A percentile compares a stretch with the other conserved stretches of the same genome.
Evolutionary conservation across 2,113 vertebrate genomes (phyloP).

Genomic region (Oostethus manadensis): DNA sequence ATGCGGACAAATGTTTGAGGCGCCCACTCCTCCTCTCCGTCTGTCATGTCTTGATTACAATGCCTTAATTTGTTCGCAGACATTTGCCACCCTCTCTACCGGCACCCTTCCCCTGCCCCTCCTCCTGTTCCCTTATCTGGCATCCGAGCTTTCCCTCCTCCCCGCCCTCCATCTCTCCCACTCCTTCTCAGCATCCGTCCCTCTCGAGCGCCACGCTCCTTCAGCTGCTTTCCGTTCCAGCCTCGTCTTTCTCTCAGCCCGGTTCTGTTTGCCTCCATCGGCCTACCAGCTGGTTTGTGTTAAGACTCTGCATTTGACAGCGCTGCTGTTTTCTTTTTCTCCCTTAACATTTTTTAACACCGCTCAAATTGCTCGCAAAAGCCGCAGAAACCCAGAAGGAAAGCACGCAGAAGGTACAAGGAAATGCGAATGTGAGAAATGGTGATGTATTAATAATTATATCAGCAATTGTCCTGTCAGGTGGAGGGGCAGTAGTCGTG

Average conservation of each 20-base stretch:
- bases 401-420: slow-evolving; percentile 54
- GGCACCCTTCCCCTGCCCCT: slow-evolving; percentile 18
- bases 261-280: slow-evolving; percentile 56
- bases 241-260: slow-evolving; percentile 30
- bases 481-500: slow-evolving; percentile 59
- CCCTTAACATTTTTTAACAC: slow-evolving; percentile 65
- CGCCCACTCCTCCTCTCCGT: slow-evolving; percentile 67
- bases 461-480: slow-evolving; percentile 67
- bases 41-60: slow-evolving; percentile 53
- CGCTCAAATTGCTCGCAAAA: slow-evolving; percentile 42
- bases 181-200: slow-evolving; percentile 42
- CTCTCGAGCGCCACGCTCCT: slow-evolving; percentile 31
- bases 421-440: slow-evolving; percentile 69
- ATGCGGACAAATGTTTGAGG: slow-evolving; percentile 32
- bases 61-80: slow-evolving; percentile 56
- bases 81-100: slow-evolving; percentile 42
- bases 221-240: slow-evolving; percentile 7
- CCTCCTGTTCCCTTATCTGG: slow-evolving; percentile 37
- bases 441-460: slow-evolving; percentile 55
- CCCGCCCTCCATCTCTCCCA: slow-evolving; percentile 29
- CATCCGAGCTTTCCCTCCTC: slow-evolving; percentile 18
- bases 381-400: slow-evolving; percentile 48
- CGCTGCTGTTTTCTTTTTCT: slow-evolving; percentile 34
- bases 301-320: slow-evolving; percentile 68
- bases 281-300: slow-evolving; percentile 75